Evolutionary conservation across 2,888 invertebrate genomes (phyloP), one percentile per base, ranked within the genome.

Genomic region (Cephus nigrinus): DNA sequence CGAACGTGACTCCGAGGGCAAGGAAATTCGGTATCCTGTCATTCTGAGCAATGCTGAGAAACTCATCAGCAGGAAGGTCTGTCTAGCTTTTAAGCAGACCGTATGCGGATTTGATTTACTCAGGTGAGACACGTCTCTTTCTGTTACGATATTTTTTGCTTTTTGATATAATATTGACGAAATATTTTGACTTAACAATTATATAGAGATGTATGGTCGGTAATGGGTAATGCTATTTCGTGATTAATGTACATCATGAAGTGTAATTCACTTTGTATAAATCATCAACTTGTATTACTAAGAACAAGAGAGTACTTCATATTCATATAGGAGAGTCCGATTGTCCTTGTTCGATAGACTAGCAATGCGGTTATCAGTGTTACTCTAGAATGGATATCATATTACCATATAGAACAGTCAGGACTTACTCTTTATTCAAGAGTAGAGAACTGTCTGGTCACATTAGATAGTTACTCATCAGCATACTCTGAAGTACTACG

Each of bases 101-200:
- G 99, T 99, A 11, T 99, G 99, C 91, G 99, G 99, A 31, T 99
- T 99, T 92, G 99, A 99, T 93, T 94, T 99, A 82, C 93, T 99
- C 76, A 95, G 97, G 95, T 96, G 90, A 89, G 55, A 55, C 9
- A 9, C 55, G 23, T 23, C 5, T 23, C 23, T 55, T 23, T 55
- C 9, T 9, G 1, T 55, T 23, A 23, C 36, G 9, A 55, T 23
- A 9, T 55, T 23, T 23, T 5, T 55, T 23, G 23, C 9, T 0
- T 1, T 12, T 40, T 78, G n/a, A 23, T 3, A 9, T 55, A 23
- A 55, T 9, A 9, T 23, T 2, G 23, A 23, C 0, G 23, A 23
- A 9, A 55, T 23, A 4, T 2, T 2, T 55, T 55, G 23, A 55
- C 9, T 55, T 55, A 2, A 55, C 9, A 55, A 55, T 55, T 40